Evolutionary conservation across 2,888 invertebrate genomes (phyloP).

Genomic region (Hirtodrosophila confusa): DNA sequence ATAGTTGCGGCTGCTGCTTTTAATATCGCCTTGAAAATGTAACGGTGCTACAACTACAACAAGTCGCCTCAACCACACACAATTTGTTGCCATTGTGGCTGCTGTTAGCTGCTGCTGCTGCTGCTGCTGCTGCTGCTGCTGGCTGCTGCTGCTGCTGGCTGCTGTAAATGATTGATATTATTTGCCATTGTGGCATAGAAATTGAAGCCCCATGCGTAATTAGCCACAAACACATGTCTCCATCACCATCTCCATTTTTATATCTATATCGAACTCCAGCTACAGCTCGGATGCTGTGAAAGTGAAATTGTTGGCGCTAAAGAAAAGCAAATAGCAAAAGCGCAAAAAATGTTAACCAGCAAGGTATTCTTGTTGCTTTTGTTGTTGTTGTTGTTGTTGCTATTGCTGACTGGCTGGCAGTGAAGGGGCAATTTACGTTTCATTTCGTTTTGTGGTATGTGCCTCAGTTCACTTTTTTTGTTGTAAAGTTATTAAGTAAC

Average conservation of each 20-base stretch:
- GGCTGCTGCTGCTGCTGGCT: slow-evolving; percentile 30
- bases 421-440: slow-evolving; percentile 77
- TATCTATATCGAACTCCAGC: slow-evolving; percentile 24
- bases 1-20: slow-evolving; percentile 36
- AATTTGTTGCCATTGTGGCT: slow-evolving; percentile 43
- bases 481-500: slow-evolving; percentile 69
- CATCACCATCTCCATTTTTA: slow-evolving; percentile 18
- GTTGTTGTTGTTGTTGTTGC: background rate
- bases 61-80: slow-evolving; percentile 22
- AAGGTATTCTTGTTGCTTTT: slow-evolving; percentile 54
- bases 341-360: slow-evolving; percentile 55
- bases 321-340: slow-evolving; percentile 65
- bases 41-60: slow-evolving; percentile 56
- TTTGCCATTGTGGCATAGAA: slow-evolving; percentile 77
- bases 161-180: slow-evolving; percentile 74
- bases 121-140: slow-evolving; percentile 4
- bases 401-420: slow-evolving; percentile 36
- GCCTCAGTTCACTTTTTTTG: slow-evolving; percentile 54
- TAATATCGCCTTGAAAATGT: slow-evolving; percentile 62
- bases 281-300: slow-evolving; percentile 72
- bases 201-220: slow-evolving; percentile 71
- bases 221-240: slow-evolving; percentile 70
- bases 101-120: background rate
- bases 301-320: slow-evolving; percentile 78
- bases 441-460: slow-evolving; percentile 62